Evolutionary conservation across 2,113 vertebrate species (phyloP).

Genomic region (Tinamus guttatus): DNA sequence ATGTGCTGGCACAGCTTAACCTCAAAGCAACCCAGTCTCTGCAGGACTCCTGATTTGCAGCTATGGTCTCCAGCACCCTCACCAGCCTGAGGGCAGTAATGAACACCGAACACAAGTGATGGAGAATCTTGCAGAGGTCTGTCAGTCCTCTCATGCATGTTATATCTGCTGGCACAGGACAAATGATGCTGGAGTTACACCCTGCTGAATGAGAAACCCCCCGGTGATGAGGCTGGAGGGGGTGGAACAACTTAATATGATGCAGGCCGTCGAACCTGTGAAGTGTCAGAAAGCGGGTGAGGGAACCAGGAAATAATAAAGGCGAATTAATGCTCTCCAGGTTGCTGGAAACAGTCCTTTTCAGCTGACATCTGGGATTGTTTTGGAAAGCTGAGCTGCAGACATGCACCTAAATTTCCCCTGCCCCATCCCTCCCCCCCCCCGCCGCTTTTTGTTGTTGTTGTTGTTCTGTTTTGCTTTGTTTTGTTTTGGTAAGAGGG

Average conservation of each 20-base stretch:
- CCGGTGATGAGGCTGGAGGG: background rate
- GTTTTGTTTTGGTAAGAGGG: background rate
- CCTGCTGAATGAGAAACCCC: background rate
- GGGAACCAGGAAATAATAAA: background rate
- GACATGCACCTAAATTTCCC: background rate
- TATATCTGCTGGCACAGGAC: background rate
- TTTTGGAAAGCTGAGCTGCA: background rate
- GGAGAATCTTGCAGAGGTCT: too few species aligned
- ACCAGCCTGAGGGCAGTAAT: rapidly evolving
- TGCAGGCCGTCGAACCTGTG: slow-evolving; percentile 1
- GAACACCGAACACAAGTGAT: background rate
- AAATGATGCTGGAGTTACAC: background rate
- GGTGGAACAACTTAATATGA: background rate
- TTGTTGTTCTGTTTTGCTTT: background rate
- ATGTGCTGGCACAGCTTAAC: background rate
- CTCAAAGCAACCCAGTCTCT: background rate
- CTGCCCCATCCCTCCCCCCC: too few species aligned
- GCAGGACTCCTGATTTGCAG: background rate
- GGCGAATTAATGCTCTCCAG: background rate
- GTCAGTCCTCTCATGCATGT: background rate
- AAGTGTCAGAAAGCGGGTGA: background rate
- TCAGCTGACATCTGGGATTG: slow-evolving; percentile 48
- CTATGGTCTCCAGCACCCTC: background rate
- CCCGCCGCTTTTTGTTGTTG: rapidly evolving
- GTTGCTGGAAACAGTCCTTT: slow-evolving; percentile 2